These are phyloP conservation scores for Theristicus caerulescens DNA, from an alignment of 2,113 vertebrate species.

Conservation along the genomic window DNA sequence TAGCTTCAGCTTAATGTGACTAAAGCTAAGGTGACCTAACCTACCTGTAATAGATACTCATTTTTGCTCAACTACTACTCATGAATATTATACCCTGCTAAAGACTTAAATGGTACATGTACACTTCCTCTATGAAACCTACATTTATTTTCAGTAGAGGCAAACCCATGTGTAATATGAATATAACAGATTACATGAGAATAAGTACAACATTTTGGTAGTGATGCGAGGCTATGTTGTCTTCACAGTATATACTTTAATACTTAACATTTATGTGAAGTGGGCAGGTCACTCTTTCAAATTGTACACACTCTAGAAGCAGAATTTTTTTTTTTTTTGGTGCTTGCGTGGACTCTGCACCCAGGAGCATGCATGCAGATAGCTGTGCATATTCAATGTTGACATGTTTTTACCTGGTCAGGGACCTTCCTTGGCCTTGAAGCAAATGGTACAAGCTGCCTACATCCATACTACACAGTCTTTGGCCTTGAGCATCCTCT, in stretches of 20 bases:
- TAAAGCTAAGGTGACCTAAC: background rate
- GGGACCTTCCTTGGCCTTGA: background rate
- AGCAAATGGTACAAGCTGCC: background rate
- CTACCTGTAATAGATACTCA: background rate
- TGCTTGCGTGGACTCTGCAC: background rate
- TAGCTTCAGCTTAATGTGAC: background rate
- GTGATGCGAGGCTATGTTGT: background rate
- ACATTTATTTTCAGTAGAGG: background rate
- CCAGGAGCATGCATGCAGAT: background rate
- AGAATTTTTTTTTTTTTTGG: background rate
- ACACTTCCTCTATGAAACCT: background rate
- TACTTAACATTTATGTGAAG: background rate
- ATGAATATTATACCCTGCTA: background rate
- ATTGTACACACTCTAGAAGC: background rate
- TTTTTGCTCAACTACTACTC: background rate
- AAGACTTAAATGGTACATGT: background rate
- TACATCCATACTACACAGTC: accelerated
- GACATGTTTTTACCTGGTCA: background rate
- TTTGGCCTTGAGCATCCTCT: background rate
- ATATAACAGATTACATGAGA: background rate
- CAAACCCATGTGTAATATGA: background rate
- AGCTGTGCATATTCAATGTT: background rate
- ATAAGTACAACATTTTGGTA: background rate
- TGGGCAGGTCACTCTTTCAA: background rate
- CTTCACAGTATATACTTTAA: background rate